These are phyloP conservation scores for Babyrousa celebensis DNA, from an alignment of 2,797 vertebrate species.

Conservation along the genomic window DNA sequence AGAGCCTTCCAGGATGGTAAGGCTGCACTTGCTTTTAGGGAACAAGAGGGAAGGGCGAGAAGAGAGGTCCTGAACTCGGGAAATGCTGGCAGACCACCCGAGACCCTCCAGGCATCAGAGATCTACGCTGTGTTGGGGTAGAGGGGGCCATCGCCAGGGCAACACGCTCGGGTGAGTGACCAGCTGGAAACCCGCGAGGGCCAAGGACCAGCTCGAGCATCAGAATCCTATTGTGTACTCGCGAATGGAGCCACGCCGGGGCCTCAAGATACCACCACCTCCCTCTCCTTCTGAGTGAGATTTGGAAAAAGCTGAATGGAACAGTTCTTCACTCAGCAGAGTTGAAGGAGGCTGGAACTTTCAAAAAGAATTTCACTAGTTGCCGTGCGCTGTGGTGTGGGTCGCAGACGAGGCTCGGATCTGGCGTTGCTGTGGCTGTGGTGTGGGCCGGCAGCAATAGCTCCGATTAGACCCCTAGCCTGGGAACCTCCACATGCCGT, in stretches of 20 bases:
- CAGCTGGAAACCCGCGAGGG: not conserved
- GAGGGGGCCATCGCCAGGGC: no score
- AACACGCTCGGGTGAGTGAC: fast-evolving
- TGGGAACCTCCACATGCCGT: no score
- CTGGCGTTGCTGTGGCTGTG: no score
- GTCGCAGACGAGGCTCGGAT: no score
- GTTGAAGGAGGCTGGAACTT: not conserved
- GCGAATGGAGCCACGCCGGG: fast-evolving
- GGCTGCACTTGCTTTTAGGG: not conserved
- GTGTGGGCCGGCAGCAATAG: no score
- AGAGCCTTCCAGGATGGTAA: not conserved
- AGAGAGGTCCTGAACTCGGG: no score
- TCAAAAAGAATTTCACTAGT: not conserved
- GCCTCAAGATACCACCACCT: not conserved
- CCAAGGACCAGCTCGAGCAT: fast-evolving
- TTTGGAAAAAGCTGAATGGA: not conserved
- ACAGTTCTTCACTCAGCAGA: not conserved
- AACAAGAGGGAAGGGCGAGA: not conserved
- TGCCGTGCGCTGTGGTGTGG: no score
- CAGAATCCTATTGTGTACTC: fast-evolving
- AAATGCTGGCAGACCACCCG: not conserved
- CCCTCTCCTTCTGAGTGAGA: not conserved
- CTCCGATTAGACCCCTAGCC: no score
- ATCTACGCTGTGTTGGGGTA: not conserved
- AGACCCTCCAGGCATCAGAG: fast-evolving